Base-by-base conservation (phyloP, 2,113 vertebrate species). In the Anser cygnoides region DNA sequence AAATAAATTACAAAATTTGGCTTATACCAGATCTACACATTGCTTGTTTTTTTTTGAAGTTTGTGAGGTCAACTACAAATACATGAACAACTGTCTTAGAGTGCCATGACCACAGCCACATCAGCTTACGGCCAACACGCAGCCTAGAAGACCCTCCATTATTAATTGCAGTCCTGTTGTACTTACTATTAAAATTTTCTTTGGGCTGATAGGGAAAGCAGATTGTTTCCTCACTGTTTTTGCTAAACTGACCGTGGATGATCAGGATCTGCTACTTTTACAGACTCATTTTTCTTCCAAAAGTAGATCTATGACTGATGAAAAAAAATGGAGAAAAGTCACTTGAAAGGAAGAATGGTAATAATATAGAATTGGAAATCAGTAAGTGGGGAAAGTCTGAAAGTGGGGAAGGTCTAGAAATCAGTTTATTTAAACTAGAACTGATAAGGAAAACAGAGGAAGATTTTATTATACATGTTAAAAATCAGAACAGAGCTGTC, bases 301-400 rank as follows among this genome's bases (percentile, higher is more conserved):
- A 91, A 89, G 26, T 41, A 75, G 10, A 13, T 13, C 5, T 21
- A 5, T 26, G 52, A 37, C 23, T 10, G 6, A 12, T 13, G 31
- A 65, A 8, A 25, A 25, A 70, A 46, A 7, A n/a, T 61, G 71
- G 57, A 83, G n/a, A 44, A 35, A 54, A 71, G 7, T 33, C 12
- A 2, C 0, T 12, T 26, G 18, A 25, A 12, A 19, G 50, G 31
- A 57, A 67, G 25, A 75, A 57, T 0, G 37, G 26, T 21, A 83
- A 61, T 66, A 29, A 12, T 61, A 71, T 22, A 78, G 35, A 49
- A 39, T 0, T 72, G 18, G 65, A 49, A 82, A 54, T 33, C 10
- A 65, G 8, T 28, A 12, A 26, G 14, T n/a, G 49, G 22, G 31
- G 8, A 21, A 65, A 59, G 61, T 11, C 37, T 65, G 44, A 46